Conservation (phyloP, 1,140 invertebrate species). For the Subanguina moxae region DNA sequence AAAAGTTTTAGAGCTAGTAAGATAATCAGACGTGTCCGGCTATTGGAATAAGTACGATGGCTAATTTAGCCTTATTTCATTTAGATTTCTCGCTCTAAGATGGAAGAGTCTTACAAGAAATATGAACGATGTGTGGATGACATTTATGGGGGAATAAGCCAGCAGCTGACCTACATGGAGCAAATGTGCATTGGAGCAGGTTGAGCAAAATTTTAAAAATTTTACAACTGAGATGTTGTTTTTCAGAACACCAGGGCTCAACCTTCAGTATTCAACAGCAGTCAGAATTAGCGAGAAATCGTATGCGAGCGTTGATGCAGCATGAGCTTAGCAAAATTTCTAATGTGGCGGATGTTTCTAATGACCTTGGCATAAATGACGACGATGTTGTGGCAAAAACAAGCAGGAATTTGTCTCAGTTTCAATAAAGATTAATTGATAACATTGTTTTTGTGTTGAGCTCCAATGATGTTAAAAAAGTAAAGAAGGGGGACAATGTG, state of each 20-base stretch:
- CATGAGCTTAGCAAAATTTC: slow-evolving; percentile 7
- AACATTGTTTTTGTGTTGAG: too few relatives aligned
- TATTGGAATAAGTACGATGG: too few relatives aligned
- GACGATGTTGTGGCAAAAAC: too few relatives aligned
- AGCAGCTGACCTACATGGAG: slow-evolving; percentile 46
- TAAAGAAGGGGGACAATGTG: too few relatives aligned
- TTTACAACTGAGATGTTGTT: not conserved
- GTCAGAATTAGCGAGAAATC: slow-evolving; percentile 2
- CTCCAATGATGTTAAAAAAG: too few relatives aligned
- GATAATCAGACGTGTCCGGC: too few relatives aligned
- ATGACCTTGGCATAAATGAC: too few relatives aligned
- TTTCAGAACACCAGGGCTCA: slow-evolving; percentile 39
- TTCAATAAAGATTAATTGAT: too few relatives aligned
- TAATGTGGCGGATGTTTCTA: too few relatives aligned
- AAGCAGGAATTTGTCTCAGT: too few relatives aligned
- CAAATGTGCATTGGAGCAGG: slow-evolving; percentile 41
- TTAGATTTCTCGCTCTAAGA: slow-evolving; percentile 40
- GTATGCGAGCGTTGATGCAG: slow-evolving; percentile 5
- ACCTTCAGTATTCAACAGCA: slow-evolving; percentile 31
- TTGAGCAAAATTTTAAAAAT: not conserved
- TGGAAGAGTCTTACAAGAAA: slow-evolving; percentile 38
- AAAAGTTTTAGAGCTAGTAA: not conserved
- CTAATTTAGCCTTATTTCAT: slow-evolving; percentile 9
- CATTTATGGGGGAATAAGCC: slow-evolving; percentile 26
- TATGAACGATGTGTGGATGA: slow-evolving; percentile 37